Evolutionary conservation across 92 coral and sea anemone genomes (phyloP).

Genomic region (Scolanthus callimorphus): DNA sequence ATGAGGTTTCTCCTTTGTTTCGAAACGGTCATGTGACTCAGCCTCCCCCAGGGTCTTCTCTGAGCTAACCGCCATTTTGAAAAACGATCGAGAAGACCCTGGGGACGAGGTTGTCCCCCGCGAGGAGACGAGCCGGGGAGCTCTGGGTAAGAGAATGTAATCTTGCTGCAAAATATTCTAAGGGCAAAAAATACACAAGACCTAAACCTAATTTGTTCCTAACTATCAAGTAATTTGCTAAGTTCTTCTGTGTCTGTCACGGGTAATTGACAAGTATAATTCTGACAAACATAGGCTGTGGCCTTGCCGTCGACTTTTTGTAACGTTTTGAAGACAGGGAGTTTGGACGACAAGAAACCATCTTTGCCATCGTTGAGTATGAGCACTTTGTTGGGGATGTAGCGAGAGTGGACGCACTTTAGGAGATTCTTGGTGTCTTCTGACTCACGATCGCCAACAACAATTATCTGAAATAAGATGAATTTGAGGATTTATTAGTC

Average conservation of each 20-base stretch:
- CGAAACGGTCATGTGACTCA: no score
- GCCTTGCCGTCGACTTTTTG: constrained; percentile 73
- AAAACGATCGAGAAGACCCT: no score
- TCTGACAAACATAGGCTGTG: constrained; percentile 90
- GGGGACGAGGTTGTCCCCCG: no score
- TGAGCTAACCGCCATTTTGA: no score
- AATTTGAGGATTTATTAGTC: no score
- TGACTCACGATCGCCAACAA: constrained; percentile 81
- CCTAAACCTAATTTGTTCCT: no score
- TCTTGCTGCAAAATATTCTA: no score
- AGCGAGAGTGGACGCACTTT: constrained; percentile 68
- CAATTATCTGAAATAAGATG: constrained; percentile 88
- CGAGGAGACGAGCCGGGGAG: no score
- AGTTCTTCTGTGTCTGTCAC: constrained; percentile 77
- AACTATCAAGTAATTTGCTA: constrained; percentile 38
- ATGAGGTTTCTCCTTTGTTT: no score
- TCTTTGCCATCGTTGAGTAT: constrained; percentile 77
- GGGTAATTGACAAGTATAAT: constrained; percentile 81
- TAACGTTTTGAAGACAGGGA: constrained; percentile 72
- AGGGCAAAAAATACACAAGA: no score
- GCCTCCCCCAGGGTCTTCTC: no score
- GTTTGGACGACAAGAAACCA: constrained; percentile 75
- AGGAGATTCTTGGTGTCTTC: constrained; percentile 83
- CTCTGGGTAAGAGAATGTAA: no score
- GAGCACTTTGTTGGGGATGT: constrained; percentile 85